Evolutionary conservation across 2,113 vertebrate genomes (phyloP), one percentile per base, ranked within the genome.

Genomic region (Corvus cornix): DNA sequence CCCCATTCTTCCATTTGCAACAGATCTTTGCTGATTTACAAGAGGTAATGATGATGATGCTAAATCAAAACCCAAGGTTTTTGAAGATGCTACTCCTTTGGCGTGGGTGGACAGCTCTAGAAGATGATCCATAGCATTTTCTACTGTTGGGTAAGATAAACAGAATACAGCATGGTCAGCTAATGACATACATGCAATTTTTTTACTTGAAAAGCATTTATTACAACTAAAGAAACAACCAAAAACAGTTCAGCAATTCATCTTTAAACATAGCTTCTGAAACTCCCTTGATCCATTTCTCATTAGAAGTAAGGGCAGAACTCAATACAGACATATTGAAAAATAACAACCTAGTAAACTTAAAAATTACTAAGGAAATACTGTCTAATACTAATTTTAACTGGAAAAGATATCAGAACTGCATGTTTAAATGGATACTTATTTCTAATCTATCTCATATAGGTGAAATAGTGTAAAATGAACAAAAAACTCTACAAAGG

Each of bases 111-210:
- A 99, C 67, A 99, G 97, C 96, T 99, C 99, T 97, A 99, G 97
- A 8, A 99, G 98, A 91, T 98, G 98, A 98, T 99, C 99, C 99
- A 99, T 99, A 43, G 99, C 98, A 17, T 98, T 97, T 96, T 99
- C 99, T 98, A 99, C 99, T 99, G 96, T 75, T 77, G 39, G 82
- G 58, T 64, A 89, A 93, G 12, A 46, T 53, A 76, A 96, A 93
- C 3, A 93, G 66, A 95, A 97, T 7, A 94, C 93, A 52, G 48
- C 52, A 89, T 9, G 10, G 92, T 93, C 67, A 97, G 60, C 8
- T 53, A 53, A 87, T 80, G 18, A 84, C 60, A 22, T 31, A 44
- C 82, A 92, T 20, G 20, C 35, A 58, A 2, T 24, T 62, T 77
- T 66, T 82, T 87, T 41, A 64, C 37, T 11, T 68, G 14, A 90